Percentiles rank a stretch among this genome's conserved stretches.
Conservation (phyloP, 1,140 invertebrate genomes). For the Trichonephila clavata region DNA sequence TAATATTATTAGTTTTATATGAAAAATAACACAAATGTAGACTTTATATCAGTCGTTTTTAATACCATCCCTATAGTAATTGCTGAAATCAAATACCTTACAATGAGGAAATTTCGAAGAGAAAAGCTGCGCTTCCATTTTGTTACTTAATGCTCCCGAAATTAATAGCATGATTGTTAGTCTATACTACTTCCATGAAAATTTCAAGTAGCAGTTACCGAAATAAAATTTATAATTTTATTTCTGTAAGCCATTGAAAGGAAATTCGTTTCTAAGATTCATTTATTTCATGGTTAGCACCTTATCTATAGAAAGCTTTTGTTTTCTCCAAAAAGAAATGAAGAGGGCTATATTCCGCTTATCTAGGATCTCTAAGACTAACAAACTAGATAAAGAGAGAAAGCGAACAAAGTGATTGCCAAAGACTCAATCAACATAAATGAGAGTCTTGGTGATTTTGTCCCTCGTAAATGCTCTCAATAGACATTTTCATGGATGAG, state of each 20-base stretch:
- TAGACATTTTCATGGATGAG: conserved; percentile 13
- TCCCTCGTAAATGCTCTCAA: not conserved
- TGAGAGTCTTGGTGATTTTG: not conserved
- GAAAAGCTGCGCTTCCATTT: too few relatives aligned
- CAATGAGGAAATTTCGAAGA: too few relatives aligned
- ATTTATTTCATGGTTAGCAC: not conserved
- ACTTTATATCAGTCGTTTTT: too few relatives aligned
- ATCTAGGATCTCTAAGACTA: not conserved
- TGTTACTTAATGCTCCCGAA: too few relatives aligned
- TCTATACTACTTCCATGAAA: too few relatives aligned
- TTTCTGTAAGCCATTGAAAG: not conserved
- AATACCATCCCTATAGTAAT: too few relatives aligned
- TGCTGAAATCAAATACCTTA: too few relatives aligned
- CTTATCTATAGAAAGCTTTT: not conserved
- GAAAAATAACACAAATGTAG: too few relatives aligned
- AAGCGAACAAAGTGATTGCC: not conserved
- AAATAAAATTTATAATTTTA: too few relatives aligned
- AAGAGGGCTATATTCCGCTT: not conserved
- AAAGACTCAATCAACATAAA: not conserved
- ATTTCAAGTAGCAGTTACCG: too few relatives aligned
- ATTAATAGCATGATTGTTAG: too few relatives aligned
- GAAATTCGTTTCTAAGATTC: not conserved
- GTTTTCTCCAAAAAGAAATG: not conserved
- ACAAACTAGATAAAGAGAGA: not conserved
- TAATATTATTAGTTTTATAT: too few relatives aligned